A percentile compares a stretch with the other conserved stretches of the same genome.
Conservation (phyloP, 2,113 vertebrate species). For the Myrmecophaga tridactyla region DNA sequence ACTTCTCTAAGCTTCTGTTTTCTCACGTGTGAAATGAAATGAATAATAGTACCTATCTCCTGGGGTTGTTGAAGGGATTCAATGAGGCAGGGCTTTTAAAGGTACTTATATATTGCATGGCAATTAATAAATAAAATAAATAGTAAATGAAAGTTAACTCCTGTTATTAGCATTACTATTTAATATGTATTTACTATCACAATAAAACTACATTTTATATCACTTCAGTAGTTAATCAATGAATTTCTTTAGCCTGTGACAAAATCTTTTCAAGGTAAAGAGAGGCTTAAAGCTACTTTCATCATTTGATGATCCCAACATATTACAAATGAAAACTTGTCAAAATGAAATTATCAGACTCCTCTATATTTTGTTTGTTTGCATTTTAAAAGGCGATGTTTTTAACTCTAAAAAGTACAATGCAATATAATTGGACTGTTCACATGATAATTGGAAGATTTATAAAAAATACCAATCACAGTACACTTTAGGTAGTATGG, state of each 20-base stretch:
- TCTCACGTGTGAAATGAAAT: background rate
- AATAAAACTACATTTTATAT: background rate
- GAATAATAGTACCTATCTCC: background rate
- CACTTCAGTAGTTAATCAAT: background rate
- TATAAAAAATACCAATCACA: slow-evolving; percentile 33
- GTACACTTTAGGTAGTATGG: background rate
- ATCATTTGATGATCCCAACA: background rate
- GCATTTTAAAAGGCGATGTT: slow-evolving; percentile 15
- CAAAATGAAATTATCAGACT: slow-evolving; percentile 22
- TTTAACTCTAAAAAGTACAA: slow-evolving; percentile 23
- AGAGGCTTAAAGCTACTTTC: background rate
- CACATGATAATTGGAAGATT: slow-evolving; percentile 28
- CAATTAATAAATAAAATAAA: background rate
- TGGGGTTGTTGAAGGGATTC: background rate
- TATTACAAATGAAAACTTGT: slow-evolving; percentile 13
- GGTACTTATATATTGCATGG: background rate
- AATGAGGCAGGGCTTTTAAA: background rate
- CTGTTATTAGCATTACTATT: background rate
- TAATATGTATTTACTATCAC: background rate
- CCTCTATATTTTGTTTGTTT: slow-evolving; percentile 19
- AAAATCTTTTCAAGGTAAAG: background rate
- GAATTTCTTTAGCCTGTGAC: background rate
- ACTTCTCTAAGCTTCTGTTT: slow-evolving; percentile 7
- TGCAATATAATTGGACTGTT: background rate
- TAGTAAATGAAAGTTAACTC: background rate